Conservation (phyloP, 1,140 invertebrate genomes). For the Arion vulgaris region DNA sequence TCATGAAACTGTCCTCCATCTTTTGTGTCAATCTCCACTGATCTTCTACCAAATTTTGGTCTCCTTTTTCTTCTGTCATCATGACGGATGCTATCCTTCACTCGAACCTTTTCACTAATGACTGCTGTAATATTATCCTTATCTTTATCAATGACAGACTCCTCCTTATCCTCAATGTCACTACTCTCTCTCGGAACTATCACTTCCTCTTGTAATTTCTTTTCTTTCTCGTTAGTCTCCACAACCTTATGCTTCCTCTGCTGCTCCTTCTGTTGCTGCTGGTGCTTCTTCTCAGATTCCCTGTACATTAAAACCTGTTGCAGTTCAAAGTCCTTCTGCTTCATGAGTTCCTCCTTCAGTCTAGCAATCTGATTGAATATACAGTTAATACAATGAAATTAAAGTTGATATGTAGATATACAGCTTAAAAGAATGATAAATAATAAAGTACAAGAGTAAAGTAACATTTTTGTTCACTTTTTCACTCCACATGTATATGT, state of each 20-base stretch:
- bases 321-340: slow-evolving; percentile 48
- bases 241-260: not conserved
- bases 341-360: slow-evolving; percentile 42
- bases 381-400: too few species aligned
- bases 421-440: too few species aligned
- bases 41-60: not conserved
- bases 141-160: slow-evolving; percentile 13
- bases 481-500: too few species aligned
- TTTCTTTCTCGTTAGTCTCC: slow-evolving; percentile 17
- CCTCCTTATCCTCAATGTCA: slow-evolving; percentile 27
- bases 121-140: slow-evolving; percentile 27
- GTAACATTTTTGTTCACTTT: too few species aligned
- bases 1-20: slow-evolving; percentile 8
- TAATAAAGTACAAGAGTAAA: too few species aligned
- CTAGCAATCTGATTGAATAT: slow-evolving; percentile 3
- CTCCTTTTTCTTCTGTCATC: slow-evolving; percentile 4
- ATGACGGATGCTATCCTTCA: not conserved
- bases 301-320: slow-evolving; percentile 47
- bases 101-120: not conserved
- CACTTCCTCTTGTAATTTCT: not conserved
- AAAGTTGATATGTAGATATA: too few species aligned
- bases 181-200: not conserved
- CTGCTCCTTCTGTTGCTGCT: not conserved
- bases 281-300: slow-evolving; percentile 36
- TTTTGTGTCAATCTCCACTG: not conserved